Evolutionary conservation across 1,140 invertebrate genomes (phyloP), one percentile per base, ranked within the genome.

Genomic region (Drosophila jambulina): DNA sequence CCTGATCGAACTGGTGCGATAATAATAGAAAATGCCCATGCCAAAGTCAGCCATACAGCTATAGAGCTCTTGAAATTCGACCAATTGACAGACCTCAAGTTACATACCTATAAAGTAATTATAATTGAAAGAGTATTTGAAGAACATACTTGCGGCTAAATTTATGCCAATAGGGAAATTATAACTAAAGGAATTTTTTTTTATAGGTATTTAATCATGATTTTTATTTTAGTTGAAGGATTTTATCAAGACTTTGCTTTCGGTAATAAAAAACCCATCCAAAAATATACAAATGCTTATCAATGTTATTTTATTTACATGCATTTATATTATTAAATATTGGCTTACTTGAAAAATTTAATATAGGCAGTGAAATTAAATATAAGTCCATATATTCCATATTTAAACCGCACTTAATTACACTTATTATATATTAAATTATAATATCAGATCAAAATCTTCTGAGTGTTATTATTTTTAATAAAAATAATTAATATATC

Each of bases 1-100:
- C 51, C 75, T 78, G 75, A 78, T 78, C 75, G 42, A 62, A 62
- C 40, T 25, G 49, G 19, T n/a, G 40, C 59, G 75, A 78, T 78
- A 78, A 34, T 42, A 68, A 42, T 69, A 70, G 75, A 53, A 49
- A 48, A 72, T 75, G 69, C 42, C 48, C 6, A 36, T 32, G 32
- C 57, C 13, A 13, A 54, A 75, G 23, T 29, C 27, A 36, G 46
- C 27, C 19, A 25, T 27, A 19, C 42, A 36, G 19, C 13, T 17
- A 8, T 4, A n/a, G 34, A n/a, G 34, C 19, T 13, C 19, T 21
- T 4, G 51, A 53, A 34, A 13, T 32, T 51, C 19, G 10, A 13
- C 3, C 6, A 15, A 23, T 23, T 19, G 1, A 46, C 10, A 19
- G 19, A 10, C 42, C 7, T 13, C 10, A 19, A 32, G 10, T 32